These are phyloP conservation scores for Sussaba pulchella DNA, from an alignment of 2,888 invertebrate genomes.

Conservation along the genomic window DNA sequence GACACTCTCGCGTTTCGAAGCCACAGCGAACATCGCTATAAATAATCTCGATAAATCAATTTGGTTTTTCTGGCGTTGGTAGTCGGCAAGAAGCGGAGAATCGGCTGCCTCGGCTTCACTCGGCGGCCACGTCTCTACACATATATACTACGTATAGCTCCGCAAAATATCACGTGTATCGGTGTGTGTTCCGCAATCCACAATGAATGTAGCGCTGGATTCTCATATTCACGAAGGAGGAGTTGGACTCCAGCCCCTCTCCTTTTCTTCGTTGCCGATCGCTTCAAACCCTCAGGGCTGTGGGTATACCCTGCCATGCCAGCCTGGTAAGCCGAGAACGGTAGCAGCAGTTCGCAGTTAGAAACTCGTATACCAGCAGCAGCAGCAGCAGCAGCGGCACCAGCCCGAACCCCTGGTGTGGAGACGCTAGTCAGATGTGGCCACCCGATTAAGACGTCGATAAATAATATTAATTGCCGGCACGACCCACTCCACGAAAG, in stretches of 20 bases:
- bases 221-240: constrained; percentile 39
- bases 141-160: constrained; percentile 34
- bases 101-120: constrained; percentile 29
- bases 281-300: constrained; percentile 43
- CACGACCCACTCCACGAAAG: constrained; percentile 73
- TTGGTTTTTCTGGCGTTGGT: constrained; percentile 47
- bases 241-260: constrained; percentile 2
- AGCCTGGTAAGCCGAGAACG: constrained; percentile 54
- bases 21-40: constrained; percentile 46
- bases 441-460: constrained; percentile 83
- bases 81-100: constrained; percentile 57
- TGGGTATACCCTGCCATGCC: constrained; percentile 19
- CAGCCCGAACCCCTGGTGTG: constrained; percentile 32
- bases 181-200: neutral
- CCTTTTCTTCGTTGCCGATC: constrained; percentile 34
- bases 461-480: constrained; percentile 84
- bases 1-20: constrained; percentile 22
- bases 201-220: neutral
- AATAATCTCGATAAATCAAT: constrained; percentile 63
- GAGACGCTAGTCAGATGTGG: constrained; percentile 79
- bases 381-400: constrained; percentile 2
- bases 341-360: constrained; percentile 57
- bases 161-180: constrained; percentile 9
- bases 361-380: constrained; percentile 39
- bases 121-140: constrained; percentile 18